Base-by-base conservation (phyloP, 64 coral and sea anemone genomes). In the Montipora efflorescens region DNA sequence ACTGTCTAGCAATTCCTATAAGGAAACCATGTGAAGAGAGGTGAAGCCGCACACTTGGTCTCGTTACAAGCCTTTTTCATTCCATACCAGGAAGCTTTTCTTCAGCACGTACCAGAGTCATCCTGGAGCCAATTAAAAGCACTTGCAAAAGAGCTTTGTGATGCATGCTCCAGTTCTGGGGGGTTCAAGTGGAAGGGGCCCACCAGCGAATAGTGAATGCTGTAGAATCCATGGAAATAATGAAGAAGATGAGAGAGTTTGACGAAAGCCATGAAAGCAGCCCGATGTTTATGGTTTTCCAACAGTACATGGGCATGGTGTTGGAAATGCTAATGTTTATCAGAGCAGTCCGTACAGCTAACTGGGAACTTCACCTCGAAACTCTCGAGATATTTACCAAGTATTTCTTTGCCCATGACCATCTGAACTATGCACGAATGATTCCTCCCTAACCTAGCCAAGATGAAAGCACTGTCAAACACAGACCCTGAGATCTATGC, bases 371-470 rank as follows among this genome's bases (percentile, higher is more conserved):
- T 5, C 59, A 84, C 28, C 20, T 84, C 28, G 9, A 44, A 23
- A 6, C 64, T 45, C 48, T 87, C 8, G 0, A 87, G 48, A 16
- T 16, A 0, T 66, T 83, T 57, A 67, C 80, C 13, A 83, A 83
- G 6, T 83, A 83, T 23, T 83, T 83, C 43, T 87, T 87, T 48
- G 62, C 64, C 2, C 83, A 82, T 82, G 80, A 82, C n/a, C 80
- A 51, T 21, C 18, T 82, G 49, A 82, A 82, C 22, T 82, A 61
- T 15, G 52, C 80, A 0, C 49, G 68, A 48, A 71, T 25, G 85
- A 75, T 88, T 5, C 68, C 85, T 20, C 45, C 76, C 67, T 79
- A 90, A 12, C 57, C 28, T 90, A 23, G 74, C 88, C 46, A 49
- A 90, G 36, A 78, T 90, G 87, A 13, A 77, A 5, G 11, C 48